Conservation (phyloP, 2,113 vertebrate genomes). For the Cyanocitta stelleri region DNA sequence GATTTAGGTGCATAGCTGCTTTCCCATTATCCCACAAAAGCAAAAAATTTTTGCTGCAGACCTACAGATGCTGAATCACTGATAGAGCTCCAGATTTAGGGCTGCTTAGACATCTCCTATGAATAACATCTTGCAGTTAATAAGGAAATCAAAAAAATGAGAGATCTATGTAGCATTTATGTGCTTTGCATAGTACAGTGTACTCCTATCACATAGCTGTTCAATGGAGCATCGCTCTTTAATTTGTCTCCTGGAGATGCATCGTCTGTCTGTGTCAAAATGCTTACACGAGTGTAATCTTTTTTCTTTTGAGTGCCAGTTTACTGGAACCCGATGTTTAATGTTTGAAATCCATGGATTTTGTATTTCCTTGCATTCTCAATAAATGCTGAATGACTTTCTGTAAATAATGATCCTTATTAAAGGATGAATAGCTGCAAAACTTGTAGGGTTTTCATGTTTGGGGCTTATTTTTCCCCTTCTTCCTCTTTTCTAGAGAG, state of each 20-base stretch:
- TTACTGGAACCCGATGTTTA: not conserved
- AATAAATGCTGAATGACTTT: not conserved
- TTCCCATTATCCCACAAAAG: not conserved
- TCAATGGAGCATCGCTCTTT: not conserved
- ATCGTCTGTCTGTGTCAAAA: not conserved
- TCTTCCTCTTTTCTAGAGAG: not conserved
- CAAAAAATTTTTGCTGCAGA: not conserved
- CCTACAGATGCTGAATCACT: not conserved
- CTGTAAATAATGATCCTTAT: not conserved
- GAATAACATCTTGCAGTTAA: not conserved
- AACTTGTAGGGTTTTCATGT: not conserved
- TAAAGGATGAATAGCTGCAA: conserved; percentile 6
- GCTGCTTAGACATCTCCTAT: not conserved
- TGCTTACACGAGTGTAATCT: not conserved
- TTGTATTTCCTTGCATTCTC: not conserved
- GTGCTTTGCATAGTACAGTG: not conserved
- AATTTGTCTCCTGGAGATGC: not conserved
- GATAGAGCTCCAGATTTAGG: not conserved
- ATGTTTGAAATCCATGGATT: not conserved
- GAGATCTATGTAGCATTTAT: not conserved
- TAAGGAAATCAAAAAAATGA: not conserved
- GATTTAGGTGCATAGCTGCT: not conserved
- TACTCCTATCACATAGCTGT: not conserved
- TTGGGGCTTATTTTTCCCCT: not conserved
- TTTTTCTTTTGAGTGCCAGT: not conserved